phyloP scores from a whole-genome alignment of 2,888 invertebrate species.

The Phalera bucephala region DNA sequence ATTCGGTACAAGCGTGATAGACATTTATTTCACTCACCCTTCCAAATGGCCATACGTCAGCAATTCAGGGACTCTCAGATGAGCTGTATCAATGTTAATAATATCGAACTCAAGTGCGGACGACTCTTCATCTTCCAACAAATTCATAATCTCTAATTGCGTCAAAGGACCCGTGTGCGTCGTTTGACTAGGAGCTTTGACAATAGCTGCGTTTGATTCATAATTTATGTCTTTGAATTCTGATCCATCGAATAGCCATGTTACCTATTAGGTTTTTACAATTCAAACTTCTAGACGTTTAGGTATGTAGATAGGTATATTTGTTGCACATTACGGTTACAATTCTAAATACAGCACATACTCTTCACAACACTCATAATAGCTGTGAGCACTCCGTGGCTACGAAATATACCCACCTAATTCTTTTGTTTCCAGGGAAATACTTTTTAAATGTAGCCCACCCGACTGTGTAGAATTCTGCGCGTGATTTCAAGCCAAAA shows the following conservation, averaged over 20 bases:
- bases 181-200: not conserved
- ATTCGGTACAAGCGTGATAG: too few species aligned
- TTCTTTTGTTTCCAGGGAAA: too few species aligned
- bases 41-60: slow-evolving; percentile 37
- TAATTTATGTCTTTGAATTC: slow-evolving; percentile 27
- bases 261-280: slow-evolving; percentile 42
- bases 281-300: too few species aligned
- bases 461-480: too few species aligned
- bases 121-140: slow-evolving; percentile 74
- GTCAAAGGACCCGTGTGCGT: slow-evolving; percentile 2
- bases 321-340: too few species aligned
- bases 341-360: too few species aligned
- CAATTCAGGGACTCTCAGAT: slow-evolving; percentile 53
- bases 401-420: too few species aligned
- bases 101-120: slow-evolving; percentile 78
- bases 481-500: too few species aligned
- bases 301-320: too few species aligned
- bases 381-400: too few species aligned
- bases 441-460: too few species aligned
- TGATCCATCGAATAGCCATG: slow-evolving; percentile 46
- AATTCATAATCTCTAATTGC: slow-evolving; percentile 43
- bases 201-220: not conserved
- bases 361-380: too few species aligned
- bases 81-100: slow-evolving; percentile 60
- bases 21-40: slow-evolving; percentile 31